phyloP scores from a whole-genome alignment of 2,888 invertebrate genomes.

The Brachynemurus nebulosus region DNA sequence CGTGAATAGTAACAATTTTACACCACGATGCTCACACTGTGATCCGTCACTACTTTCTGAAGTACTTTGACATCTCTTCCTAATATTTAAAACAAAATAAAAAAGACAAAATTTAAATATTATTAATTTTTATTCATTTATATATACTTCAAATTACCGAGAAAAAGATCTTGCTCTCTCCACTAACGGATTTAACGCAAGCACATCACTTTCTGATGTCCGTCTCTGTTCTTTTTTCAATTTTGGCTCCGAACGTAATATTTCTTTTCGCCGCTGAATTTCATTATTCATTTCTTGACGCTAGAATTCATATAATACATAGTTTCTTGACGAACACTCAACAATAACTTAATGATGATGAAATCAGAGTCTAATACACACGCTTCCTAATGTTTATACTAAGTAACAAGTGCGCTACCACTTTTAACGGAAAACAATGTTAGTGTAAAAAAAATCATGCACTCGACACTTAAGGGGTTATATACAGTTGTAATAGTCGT shows the following conservation, averaged over 20 bases:
- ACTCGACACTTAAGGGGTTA: too few relatives aligned
- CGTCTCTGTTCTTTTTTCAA: slow-evolving; percentile 30
- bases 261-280: slow-evolving; percentile 64
- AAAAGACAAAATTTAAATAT: too few relatives aligned
- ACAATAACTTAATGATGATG: too few relatives aligned
- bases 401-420: too few relatives aligned
- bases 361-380: too few relatives aligned
- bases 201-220: slow-evolving; percentile 4
- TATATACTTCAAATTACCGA: too few relatives aligned
- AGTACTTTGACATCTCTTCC: slow-evolving; percentile 33
- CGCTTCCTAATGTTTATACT: too few relatives aligned
- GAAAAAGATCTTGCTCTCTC: slow-evolving; percentile 26
- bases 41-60: slow-evolving; percentile 41
- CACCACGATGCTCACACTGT: slow-evolving; percentile 41
- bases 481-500: too few relatives aligned
- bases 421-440: too few relatives aligned
- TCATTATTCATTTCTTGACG: slow-evolving; percentile 58
- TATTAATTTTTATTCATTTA: not conserved
- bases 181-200: slow-evolving; percentile 15
- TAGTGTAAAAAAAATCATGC: too few relatives aligned
- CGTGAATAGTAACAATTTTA: slow-evolving; percentile 39
- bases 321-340: too few relatives aligned
- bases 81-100: too few relatives aligned
- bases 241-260: slow-evolving; percentile 52
- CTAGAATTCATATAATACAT: slow-evolving; percentile 29